These are phyloP conservation scores for Rhagonycha fulva DNA, from an alignment of 2,888 invertebrate species.

Conservation along the genomic window DNA sequence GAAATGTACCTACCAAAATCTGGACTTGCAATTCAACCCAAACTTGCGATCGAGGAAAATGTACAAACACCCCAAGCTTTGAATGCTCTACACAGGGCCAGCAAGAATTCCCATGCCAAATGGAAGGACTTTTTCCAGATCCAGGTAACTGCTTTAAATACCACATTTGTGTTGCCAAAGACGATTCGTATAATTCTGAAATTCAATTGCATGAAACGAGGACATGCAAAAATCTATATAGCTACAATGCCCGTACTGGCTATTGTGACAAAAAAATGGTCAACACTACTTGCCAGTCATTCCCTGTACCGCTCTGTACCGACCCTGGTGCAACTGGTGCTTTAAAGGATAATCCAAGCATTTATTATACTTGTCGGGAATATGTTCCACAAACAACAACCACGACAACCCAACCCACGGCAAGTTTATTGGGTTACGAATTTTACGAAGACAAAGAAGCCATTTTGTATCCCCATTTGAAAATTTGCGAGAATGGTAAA, in stretches of 20 bases:
- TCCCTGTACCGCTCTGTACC: conserved; percentile 16
- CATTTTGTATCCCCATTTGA: conserved; percentile 16
- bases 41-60: not conserved
- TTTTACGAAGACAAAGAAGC: too few species aligned
- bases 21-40: not conserved
- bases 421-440: not conserved
- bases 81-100: not conserved
- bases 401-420: too few species aligned
- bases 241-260: conserved; percentile 16
- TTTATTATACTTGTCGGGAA: conserved; percentile 25
- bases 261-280: not conserved
- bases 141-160: conserved; percentile 6
- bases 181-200: not conserved
- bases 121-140: conserved; percentile 10
- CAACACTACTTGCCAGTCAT: not conserved
- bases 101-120: conserved; percentile 1
- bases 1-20: not conserved
- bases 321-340: conserved; percentile 8
- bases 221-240: conserved; percentile 12
- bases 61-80: not conserved
- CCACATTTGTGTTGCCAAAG: not conserved
- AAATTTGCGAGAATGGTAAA: conserved; percentile 16
- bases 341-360: conserved; percentile 9
- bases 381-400: not conserved
- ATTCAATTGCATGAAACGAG: not conserved